Evolutionary conservation across 2,888 invertebrate genomes (phyloP).

Genomic region (Rotaria magnacalcarata): DNA sequence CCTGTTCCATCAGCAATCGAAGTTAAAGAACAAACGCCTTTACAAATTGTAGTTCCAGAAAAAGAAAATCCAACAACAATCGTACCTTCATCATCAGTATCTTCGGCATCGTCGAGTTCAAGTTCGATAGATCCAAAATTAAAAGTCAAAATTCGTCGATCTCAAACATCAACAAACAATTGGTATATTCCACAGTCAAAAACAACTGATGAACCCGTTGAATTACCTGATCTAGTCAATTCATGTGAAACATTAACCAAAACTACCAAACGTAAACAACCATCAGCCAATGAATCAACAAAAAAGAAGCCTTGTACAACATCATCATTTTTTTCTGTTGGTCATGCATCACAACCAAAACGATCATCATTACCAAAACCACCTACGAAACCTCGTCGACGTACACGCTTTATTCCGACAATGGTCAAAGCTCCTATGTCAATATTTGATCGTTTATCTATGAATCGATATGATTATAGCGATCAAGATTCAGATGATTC

Average conservation of each 20-base stretch:
- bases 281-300: background rate
- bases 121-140: background rate
- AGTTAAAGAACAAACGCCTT: background rate
- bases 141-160: slow-evolving; percentile 32
- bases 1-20: background rate
- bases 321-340: background rate
- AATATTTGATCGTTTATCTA: background rate
- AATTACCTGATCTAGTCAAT: slow-evolving; percentile 33
- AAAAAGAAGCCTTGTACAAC: background rate
- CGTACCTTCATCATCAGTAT: background rate
- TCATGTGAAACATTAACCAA: background rate
- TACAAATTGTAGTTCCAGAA: background rate
- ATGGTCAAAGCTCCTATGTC: background rate
- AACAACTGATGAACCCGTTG: background rate
- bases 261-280: slow-evolving; percentile 14
- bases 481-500: background rate
- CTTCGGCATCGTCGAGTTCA: background rate
- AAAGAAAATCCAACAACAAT: background rate
- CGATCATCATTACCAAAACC: background rate
- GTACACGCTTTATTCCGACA: slow-evolving; percentile 7
- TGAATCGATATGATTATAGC: background rate
- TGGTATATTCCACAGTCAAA: background rate
- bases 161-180: background rate
- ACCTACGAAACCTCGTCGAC: background rate
- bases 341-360: background rate